Percentiles rank a stretch among this genome's conserved stretches.
phyloP scores from a whole-genome alignment of 2,113 vertebrate species.

The Mesitornis unicolor region DNA sequence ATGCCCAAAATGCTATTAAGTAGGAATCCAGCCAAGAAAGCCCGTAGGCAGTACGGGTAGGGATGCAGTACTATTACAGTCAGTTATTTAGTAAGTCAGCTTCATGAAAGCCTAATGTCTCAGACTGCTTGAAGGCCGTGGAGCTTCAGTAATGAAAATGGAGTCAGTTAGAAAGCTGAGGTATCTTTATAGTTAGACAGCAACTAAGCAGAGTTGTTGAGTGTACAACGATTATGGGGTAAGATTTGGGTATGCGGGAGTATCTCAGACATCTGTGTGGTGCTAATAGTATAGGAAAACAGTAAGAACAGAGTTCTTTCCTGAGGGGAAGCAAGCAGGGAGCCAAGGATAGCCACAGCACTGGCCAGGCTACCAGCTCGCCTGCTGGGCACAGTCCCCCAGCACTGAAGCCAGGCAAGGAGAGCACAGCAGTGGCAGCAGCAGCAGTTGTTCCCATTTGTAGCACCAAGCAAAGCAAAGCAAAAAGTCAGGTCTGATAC shows the following conservation, averaged over 20 bases:
- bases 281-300: not conserved
- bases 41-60: not conserved
- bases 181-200: not conserved
- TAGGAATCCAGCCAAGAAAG: not conserved
- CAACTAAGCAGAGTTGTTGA: not conserved
- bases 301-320: not conserved
- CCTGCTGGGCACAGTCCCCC: no score
- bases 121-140: not conserved
- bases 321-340: not conserved
- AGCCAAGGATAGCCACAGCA: no score
- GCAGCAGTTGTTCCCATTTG: no score
- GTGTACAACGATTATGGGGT: not conserved
- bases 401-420: not conserved
- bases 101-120: not conserved
- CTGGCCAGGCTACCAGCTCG: not conserved
- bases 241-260: no score
- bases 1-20: not conserved
- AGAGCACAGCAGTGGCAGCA: no score
- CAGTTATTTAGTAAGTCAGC: not conserved
- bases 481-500: fast-evolving
- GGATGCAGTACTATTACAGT: not conserved
- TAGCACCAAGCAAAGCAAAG: not conserved
- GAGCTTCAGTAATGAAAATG: not conserved
- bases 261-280: not conserved
- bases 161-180: not conserved